Evolutionary conservation across 2,113 vertebrate species (phyloP).

Genomic region (Corydoras maculifer): DNA sequence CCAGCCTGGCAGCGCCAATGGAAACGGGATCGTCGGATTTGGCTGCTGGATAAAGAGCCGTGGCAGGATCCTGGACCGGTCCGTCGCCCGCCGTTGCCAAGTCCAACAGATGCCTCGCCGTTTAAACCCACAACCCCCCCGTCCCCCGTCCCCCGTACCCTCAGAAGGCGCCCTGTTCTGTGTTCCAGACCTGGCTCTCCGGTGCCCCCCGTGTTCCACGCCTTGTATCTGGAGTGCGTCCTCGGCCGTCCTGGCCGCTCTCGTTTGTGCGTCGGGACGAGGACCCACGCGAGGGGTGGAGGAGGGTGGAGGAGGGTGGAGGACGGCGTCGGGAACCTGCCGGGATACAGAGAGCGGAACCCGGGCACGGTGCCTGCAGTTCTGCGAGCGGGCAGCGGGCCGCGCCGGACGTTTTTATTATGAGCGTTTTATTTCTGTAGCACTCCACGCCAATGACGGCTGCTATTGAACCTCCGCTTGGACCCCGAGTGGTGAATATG

Average conservation of each 20-base stretch:
- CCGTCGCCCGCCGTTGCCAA: slow-evolving; percentile 51
- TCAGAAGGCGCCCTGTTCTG: neutral
- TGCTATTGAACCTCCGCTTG: too few species aligned
- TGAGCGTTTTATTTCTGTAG: too few species aligned
- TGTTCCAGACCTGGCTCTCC: slow-evolving; percentile 45
- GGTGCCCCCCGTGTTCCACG: slow-evolving; percentile 10
- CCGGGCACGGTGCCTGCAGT: slow-evolving; percentile 27
- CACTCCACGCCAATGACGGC: too few species aligned
- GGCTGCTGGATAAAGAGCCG: slow-evolving; percentile 50
- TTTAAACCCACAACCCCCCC: slow-evolving; percentile 53
- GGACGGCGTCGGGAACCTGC: slow-evolving; percentile 12
- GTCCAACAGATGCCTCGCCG: slow-evolving; percentile 65
- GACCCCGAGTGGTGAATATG: too few species aligned
- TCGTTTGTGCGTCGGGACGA: neutral
- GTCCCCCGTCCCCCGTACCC: neutral
- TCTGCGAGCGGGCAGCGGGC: neutral
- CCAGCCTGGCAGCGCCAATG: slow-evolving; percentile 26
- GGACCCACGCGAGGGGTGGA: slow-evolving; percentile 19
- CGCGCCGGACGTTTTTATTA: too few species aligned
- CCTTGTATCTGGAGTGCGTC: neutral
- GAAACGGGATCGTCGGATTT: slow-evolving; percentile 27
- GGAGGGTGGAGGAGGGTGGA: slow-evolving; percentile 11
- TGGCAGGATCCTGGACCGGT: slow-evolving; percentile 54
- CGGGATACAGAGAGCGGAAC: neutral
- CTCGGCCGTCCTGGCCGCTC: neutral